These are phyloP conservation scores for Mesopsocus fuscifrons DNA, from an alignment of 2,888 invertebrate genomes.

Conservation along the genomic window DNA sequence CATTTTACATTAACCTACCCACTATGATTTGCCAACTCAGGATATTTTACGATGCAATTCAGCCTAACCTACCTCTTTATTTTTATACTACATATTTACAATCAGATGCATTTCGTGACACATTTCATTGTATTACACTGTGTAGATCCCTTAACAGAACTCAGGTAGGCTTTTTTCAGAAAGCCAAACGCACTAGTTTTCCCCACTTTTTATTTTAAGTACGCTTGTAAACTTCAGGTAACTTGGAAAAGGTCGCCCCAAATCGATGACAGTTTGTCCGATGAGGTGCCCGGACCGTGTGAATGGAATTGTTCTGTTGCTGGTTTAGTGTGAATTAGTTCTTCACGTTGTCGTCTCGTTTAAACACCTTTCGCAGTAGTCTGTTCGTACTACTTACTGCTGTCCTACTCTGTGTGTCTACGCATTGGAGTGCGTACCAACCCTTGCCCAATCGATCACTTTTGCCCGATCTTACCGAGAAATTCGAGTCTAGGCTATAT, in stretches of 20 bases:
- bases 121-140: not conserved
- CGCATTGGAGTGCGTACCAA: no score
- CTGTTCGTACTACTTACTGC: no score
- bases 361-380: no score
- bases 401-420: no score
- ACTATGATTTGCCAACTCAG: not conserved
- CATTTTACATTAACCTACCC: no score
- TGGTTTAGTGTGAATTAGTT: no score
- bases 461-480: no score
- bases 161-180: not conserved
- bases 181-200: not conserved
- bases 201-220: not conserved
- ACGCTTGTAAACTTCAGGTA: not conserved
- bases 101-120: not conserved
- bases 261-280: not conserved
- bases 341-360: no score
- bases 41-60: not conserved
- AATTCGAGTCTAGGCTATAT: no score
- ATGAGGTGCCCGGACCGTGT: not conserved
- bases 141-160: not conserved
- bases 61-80: not conserved
- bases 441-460: no score
- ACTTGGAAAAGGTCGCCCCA: not conserved
- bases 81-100: not conserved
- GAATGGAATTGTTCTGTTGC: not conserved